Conservation (phyloP, 1,140 invertebrate species). For the Hylaeus anthracinus region DNA sequence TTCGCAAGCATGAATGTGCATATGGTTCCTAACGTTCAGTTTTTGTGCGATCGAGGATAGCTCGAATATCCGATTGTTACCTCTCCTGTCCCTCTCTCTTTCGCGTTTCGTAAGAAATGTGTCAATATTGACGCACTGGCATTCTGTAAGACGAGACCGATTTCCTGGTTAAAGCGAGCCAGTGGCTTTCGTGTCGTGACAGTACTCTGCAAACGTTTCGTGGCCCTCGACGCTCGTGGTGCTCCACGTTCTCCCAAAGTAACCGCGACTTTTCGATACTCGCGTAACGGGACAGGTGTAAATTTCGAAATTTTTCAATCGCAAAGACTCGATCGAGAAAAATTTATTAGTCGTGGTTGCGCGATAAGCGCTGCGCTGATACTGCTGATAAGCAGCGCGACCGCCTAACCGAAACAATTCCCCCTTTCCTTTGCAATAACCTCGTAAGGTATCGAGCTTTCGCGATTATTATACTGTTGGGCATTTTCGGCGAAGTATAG, state of each 20-base stretch:
- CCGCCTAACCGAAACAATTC: neutral
- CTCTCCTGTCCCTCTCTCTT: neutral
- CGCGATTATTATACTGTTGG: neutral
- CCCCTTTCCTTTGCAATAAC: too few relatives aligned
- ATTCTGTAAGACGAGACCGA: constrained; percentile 70
- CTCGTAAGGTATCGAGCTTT: neutral
- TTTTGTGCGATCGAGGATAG: constrained; percentile 7
- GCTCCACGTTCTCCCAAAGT: too few relatives aligned
- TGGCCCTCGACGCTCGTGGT: neutral
- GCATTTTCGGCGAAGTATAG: neutral
- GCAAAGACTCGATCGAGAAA: neutral
- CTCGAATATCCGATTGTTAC: neutral
- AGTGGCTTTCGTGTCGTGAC: constrained; percentile 40
- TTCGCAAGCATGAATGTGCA: too few relatives aligned
- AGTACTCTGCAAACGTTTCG: constrained; percentile 34
- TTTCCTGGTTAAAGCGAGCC: constrained; percentile 66
- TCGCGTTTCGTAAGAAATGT: constrained; percentile 68
- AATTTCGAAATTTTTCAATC: neutral
- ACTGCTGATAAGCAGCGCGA: constrained; percentile 19
- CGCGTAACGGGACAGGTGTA: neutral
- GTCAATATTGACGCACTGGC: constrained; percentile 73
- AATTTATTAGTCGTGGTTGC: constrained; percentile 23
- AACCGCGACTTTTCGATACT: too few relatives aligned
- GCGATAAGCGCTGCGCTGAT: constrained; percentile 12
- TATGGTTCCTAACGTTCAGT: neutral